A percentile compares a stretch with the other conserved stretches of the same genome.
Evolutionary conservation across 2,797 vertebrate genomes (phyloP).

Genomic region (Danio jaintianensis): DNA sequence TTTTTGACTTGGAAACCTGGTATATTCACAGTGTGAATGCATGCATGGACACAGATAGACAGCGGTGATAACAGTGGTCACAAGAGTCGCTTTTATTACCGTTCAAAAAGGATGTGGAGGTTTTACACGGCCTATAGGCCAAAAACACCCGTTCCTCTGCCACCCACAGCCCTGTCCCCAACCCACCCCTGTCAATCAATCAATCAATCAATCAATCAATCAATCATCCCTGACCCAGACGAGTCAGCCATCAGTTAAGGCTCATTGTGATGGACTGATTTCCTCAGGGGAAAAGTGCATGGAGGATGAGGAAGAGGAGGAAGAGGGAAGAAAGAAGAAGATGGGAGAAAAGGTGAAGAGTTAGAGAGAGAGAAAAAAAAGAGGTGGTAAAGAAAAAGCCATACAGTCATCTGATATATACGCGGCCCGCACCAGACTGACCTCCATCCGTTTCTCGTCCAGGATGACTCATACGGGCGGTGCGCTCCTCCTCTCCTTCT

Average conservation of each 20-base stretch:
- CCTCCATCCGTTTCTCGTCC: slow-evolving; percentile 46
- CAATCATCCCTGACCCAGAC: slow-evolving; percentile 42
- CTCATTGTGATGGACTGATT: slow-evolving; percentile 41
- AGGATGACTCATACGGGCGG: slow-evolving; percentile 52
- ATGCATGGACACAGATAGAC: not conserved
- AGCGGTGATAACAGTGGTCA: slow-evolving; percentile 34
- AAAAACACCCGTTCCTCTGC: slow-evolving; percentile 9
- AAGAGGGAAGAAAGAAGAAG: slow-evolving; percentile 54
- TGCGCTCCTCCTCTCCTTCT: slow-evolving; percentile 65
- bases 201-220: slow-evolving; percentile 49
- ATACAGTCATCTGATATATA: slow-evolving; percentile 13
- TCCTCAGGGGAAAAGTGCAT: slow-evolving; percentile 61
- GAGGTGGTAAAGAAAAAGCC: slow-evolving; percentile 58
- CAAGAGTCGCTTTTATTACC: slow-evolving; percentile 55
- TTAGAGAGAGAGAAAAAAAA: slow-evolving; percentile 46
- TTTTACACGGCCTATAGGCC: slow-evolving; percentile 38
- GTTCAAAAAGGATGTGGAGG: slow-evolving; percentile 32
- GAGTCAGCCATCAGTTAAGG: slow-evolving; percentile 27
- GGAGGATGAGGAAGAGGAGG: slow-evolving; percentile 65
- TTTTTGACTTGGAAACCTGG: not conserved
- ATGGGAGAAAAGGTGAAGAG: slow-evolving; percentile 37
- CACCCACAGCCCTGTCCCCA: slow-evolving; percentile 21
- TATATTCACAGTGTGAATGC: not conserved
- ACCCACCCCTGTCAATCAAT: slow-evolving; percentile 49
- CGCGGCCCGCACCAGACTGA: not conserved